Evolutionary conservation across 2,797 vertebrate genomes (phyloP).

Genomic region (Balearica regulorum): DNA sequence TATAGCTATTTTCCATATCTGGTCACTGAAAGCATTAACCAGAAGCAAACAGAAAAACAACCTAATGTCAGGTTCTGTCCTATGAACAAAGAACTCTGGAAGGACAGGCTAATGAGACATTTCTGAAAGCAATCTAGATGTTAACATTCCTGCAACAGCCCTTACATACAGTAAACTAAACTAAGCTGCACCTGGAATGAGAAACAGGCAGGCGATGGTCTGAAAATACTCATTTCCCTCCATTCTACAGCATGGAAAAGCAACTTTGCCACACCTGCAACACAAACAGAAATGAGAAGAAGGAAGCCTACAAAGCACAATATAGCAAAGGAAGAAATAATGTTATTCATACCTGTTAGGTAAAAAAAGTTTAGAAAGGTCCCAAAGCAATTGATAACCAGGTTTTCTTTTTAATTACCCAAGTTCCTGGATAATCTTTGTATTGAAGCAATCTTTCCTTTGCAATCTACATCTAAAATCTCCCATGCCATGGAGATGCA

Average conservation of each 20-base stretch:
- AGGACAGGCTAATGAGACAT: neutral
- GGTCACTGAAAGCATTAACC: neutral
- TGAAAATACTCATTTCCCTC: neutral
- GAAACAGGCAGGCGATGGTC: neutral
- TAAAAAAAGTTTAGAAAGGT: neutral
- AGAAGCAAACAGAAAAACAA: neutral
- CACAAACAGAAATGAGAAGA: neutral
- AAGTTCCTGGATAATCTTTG: neutral
- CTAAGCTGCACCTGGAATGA: neutral
- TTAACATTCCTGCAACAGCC: neutral
- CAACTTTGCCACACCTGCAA: neutral
- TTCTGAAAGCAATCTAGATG: neutral
- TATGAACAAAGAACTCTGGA: neutral
- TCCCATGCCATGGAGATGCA: neutral
- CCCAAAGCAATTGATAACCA: neutral
- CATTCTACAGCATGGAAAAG: neutral
- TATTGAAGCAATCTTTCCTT: neutral
- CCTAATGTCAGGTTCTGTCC: neutral
- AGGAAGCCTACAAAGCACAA: neutral
- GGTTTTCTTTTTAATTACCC: neutral
- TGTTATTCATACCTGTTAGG: neutral
- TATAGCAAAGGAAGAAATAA: neutral
- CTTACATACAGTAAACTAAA: neutral
- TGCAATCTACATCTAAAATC: neutral
- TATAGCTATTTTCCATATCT: neutral